Evolutionary conservation across 2,113 vertebrate genomes (phyloP).

Genomic region (Nerophis lumbriciformis): DNA sequence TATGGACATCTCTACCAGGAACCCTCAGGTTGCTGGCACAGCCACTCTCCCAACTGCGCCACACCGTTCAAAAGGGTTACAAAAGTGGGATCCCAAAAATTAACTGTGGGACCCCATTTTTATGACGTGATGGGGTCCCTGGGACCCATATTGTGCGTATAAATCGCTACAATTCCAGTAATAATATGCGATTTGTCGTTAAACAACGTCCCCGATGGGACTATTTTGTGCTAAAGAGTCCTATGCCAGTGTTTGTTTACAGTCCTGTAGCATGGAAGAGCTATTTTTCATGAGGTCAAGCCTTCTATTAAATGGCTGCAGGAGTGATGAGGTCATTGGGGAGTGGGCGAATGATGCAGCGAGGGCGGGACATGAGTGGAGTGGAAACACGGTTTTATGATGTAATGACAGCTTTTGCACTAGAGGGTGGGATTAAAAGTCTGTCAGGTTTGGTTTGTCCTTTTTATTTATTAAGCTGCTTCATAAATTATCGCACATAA

Average conservation of each 20-base stretch:
- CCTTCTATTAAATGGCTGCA: background rate
- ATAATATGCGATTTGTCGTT: no score
- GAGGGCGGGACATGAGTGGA: background rate
- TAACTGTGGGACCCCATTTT: no score
- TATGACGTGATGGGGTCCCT: no score
- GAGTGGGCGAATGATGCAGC: background rate
- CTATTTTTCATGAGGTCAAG: background rate
- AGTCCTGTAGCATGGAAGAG: background rate
- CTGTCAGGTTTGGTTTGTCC: constrained; percentile 2
- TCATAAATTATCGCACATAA: constrained; percentile 97
- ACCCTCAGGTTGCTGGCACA: no score
- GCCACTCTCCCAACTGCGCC: no score
- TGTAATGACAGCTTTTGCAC: background rate
- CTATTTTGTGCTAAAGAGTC: no score
- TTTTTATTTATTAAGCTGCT: constrained; percentile 91
- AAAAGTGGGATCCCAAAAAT: no score
- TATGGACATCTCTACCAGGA: no score
- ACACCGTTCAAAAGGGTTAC: no score
- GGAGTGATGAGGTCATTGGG: background rate
- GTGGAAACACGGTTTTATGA: background rate
- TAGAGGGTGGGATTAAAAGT: background rate
- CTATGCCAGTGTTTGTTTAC: background rate
- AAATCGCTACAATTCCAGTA: no score
- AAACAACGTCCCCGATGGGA: no score
- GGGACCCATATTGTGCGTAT: no score